Conservation (phyloP, 2,797 vertebrate genomes). For the Urocyon cinereoargenteus region DNA sequence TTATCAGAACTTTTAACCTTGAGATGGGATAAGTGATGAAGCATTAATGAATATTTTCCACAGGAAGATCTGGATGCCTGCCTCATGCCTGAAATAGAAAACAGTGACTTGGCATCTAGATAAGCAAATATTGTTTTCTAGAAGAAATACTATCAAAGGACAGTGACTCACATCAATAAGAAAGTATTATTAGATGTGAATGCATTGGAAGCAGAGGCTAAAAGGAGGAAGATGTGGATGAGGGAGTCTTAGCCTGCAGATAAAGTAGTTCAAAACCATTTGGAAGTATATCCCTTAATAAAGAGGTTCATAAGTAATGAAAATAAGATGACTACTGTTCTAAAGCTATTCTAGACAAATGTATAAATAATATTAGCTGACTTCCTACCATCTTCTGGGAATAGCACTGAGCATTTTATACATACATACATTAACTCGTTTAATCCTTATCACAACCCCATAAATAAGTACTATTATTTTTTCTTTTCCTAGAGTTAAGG, state of each 20-base stretch:
- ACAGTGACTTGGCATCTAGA: conserved; percentile 49
- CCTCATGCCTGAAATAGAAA: conserved; percentile 61
- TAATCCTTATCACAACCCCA: background rate
- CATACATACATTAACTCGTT: background rate
- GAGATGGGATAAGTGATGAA: conserved; percentile 55
- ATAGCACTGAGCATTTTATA: background rate
- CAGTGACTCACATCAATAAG: conserved; percentile 38
- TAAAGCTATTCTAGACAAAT: conserved; percentile 52
- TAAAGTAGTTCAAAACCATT: conserved; percentile 26
- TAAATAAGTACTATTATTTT: background rate
- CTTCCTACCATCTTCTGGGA: conserved; percentile 1
- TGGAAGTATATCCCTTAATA: background rate
- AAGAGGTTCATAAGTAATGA: background rate
- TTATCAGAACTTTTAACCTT: conserved; percentile 70
- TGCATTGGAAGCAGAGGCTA: background rate
- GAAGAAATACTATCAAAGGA: conserved; percentile 57
- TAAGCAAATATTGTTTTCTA: conserved; percentile 46
- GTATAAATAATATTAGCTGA: background rate
- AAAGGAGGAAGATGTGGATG: background rate
- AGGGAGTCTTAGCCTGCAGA: background rate
- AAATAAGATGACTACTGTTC: conserved; percentile 1
- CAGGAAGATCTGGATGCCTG: conserved; percentile 35
- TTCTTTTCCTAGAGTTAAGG: conserved; percentile 52
- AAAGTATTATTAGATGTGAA: conserved; percentile 48
- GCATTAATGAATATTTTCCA: conserved; percentile 66